These are phyloP conservation scores for Heterohyrax brucei DNA, from an alignment of 2,797 vertebrate genomes.

Conservation along the genomic window DNA sequence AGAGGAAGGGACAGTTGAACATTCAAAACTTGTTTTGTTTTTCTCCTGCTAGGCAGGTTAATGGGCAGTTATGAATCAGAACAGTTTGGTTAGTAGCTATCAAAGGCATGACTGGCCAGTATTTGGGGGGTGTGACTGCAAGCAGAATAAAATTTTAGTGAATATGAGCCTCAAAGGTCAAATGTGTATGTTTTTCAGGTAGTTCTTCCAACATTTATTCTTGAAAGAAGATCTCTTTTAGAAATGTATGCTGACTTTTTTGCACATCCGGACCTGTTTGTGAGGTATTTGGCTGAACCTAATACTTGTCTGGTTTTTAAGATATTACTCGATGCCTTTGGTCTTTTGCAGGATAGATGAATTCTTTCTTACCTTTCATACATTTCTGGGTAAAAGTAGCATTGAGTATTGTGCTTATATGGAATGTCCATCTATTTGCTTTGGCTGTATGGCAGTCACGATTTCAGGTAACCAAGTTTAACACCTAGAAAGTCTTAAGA, in stretches of 20 bases:
- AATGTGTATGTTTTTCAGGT: constrained; percentile 92
- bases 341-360: constrained; percentile 3
- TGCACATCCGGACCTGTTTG: constrained; percentile 99
- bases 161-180: constrained; percentile 59
- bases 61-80: constrained; percentile 19
- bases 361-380: constrained; percentile 1
- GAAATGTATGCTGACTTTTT: constrained; percentile 99
- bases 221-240: constrained; percentile 98
- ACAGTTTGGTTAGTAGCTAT: background rate
- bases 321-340: background rate
- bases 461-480: constrained; percentile 44
- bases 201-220: constrained; percentile 98
- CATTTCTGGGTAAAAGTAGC: background rate
- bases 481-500: background rate
- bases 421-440: background rate
- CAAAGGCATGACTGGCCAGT: background rate
- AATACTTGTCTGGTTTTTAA: constrained; percentile 4
- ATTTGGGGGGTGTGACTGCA: background rate
- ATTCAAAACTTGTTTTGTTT: background rate
- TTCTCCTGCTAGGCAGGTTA: background rate
- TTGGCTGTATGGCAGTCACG: background rate
- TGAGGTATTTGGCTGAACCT: constrained; percentile 93
- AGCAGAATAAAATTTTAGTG: background rate
- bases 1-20: background rate
- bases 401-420: constrained; percentile 54